Evolutionary conservation across 2,113 vertebrate species (phyloP), one percentile per base, ranked within the genome.

Genomic region (Nesoenas mayeri): DNA sequence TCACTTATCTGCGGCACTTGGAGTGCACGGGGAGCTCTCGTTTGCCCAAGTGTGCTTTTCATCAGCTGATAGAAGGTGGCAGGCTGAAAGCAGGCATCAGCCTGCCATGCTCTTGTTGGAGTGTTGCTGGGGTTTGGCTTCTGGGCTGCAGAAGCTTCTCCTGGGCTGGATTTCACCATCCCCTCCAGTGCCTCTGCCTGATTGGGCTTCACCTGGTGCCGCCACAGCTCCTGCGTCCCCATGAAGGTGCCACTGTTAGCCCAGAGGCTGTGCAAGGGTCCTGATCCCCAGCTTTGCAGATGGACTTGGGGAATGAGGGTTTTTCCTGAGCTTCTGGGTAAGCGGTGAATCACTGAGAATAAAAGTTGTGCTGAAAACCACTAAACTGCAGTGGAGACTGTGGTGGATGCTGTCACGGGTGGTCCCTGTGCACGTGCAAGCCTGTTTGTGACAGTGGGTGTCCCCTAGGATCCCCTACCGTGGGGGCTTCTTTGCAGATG

Each of bases 1-100:
- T 93, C 40, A 9, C 38, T 89, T 97, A 96, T 93, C 96, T 84
- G 66, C 28, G 86, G 48, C 85, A 91, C 95, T 96, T 92, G 79
- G 72, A 92, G 88, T 11, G 11, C 65, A 86, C 0, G 17, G 92
- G 90, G 79, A 94, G 90, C 83, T 75, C 95, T 95, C 91, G 44
- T 88, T 91, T 50, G 82, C 57, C 83, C 0, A 34, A 95, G 85
- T 79, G 77, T 91, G 69, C 83, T 92, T 95, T 95, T 96, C 93
- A 97, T 29, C 93, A 58, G 85, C 88, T 92, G 93, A 95, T 96
- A 92, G 0, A 42, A 82, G 57, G 42, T 57, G 70, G 58, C 84
- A 72, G 44, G 44, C 79, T 74, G 78, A 48, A 36, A 56, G 40
- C 0, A 0, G 34, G 44, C 60, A 34, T 13, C 3, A 0, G 51